Evolutionary conservation across 2,888 invertebrate species (phyloP), one percentile per base, ranked within the genome.

Genomic region (Cerastis leucographa): DNA sequence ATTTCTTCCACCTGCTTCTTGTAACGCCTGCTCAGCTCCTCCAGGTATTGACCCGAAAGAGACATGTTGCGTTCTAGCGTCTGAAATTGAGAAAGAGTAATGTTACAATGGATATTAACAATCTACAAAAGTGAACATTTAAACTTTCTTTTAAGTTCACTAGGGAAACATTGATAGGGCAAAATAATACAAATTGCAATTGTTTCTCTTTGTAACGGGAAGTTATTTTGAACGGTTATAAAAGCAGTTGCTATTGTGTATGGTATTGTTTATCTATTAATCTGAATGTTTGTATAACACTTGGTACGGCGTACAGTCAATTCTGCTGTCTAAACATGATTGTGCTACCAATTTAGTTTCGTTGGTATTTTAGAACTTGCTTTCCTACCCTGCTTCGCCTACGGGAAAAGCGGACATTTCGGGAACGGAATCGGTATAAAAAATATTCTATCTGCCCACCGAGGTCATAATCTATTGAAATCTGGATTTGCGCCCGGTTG

Each of bases 1-100:
- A 99, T 98, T 91, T 99, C 99, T 94, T 99, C 99, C 70, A 99
- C 99, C 96, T 99, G 99, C 89, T 98, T 99, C 93, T 99, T 99
- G 95, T 99, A 99, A 25, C 99, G 97, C 75, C 98, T 97, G 94
- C 99, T 99, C 87, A 99, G 96, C 93, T 99, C 99, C 94, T 99
- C 99, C 86, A 99, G 97, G 94, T 99, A 99, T 94, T 99, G 99
- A 80, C 99, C 98, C 86, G 99, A 99, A 61, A 99, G 97, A 22
- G 99, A 99, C 98, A 99, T 99, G 95, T 99, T 99, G 87, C 99
- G 97, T 95, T 99, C 99, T 88, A 99, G 97, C 71, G 98, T 98
- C 98, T 98, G 96, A 80, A 97, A 97, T 78, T n/a, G 74, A 76
- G 85, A 85, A 83, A 84, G 1, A 78, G 7, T 35, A 66, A 35